Evolutionary conservation across 2,888 invertebrate species (phyloP), one percentile per base, ranked within the genome.

Genomic region (Ditylenchus weischeri): DNA sequence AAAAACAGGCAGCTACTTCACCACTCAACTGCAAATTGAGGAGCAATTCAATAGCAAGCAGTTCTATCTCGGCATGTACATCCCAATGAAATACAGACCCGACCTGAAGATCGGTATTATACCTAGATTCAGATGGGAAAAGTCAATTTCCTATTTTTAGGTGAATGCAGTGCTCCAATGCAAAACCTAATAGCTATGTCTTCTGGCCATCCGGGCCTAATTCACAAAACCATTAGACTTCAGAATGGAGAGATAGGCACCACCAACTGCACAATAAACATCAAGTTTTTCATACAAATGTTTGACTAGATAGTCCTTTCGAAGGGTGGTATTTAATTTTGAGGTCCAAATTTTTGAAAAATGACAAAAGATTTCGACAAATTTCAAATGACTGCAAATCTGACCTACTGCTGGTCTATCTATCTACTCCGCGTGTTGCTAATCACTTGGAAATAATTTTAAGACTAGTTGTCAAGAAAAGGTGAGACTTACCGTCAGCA

Each of bases 21-120:
- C 69, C 8, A 69, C 69, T 10, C 69, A 69, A 60, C 38, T 69
- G 23, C 48, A 49, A 15, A 19, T 69, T 19, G 21, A 50, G 18
- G 50, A 50, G 13, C 35, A 65, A 48, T 18, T 35, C 18, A 21
- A 21, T 13, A 43, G 38, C 11, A 49, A 70, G 35, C 21, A 15
- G 19, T 71, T 70, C 48, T 38, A 68, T n/a, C 15, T 68, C 4
- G 38, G 58, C 18, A 29, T 70, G 49, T 43, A 29, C 48, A 38
- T 70, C 36, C 65, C 71, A 23, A 57, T 68, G 58, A 57, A 54
- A 5, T 70, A 54, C 23, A 21, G 72, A n/a, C 70, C 70, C 15
- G 70, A 70, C 38, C 23, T 72, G 21, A 59, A 54, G 6, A 36
- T 72, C 13, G 70, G 70, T 51, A 19, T 29, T 50, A 4, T 6